phyloP scores from a whole-genome alignment of 2,888 invertebrate species.

The Drosophila vallismaia region DNA sequence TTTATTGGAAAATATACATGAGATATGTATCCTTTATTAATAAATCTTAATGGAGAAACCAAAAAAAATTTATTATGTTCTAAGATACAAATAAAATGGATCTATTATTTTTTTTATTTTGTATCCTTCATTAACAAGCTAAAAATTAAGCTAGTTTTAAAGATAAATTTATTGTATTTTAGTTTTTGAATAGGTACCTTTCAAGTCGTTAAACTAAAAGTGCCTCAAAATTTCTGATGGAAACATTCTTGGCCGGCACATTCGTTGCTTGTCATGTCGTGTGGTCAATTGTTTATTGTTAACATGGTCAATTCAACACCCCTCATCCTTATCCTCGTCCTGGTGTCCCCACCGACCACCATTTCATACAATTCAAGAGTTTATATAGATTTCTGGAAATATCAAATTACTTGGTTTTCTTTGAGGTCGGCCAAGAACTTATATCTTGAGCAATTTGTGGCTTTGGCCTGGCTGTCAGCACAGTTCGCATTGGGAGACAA shows the following conservation, averaged over 20 bases:
- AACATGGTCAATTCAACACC: constrained; percentile 51
- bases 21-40: no score
- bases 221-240: constrained; percentile 26
- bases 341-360: not conserved
- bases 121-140: no score
- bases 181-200: not conserved
- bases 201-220: not conserved
- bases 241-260: constrained; percentile 43
- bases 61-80: no score
- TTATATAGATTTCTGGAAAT: constrained; percentile 23
- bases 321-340: not conserved
- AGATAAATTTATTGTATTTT: no score
- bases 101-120: no score
- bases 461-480: constrained; percentile 48
- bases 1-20: no score
- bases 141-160: no score
- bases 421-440: constrained; percentile 18
- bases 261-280: constrained; percentile 63
- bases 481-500: constrained; percentile 32
- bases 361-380: not conserved
- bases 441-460: constrained; percentile 45
- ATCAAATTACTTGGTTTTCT: constrained; percentile 47
- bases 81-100: no score
- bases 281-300: constrained; percentile 75
- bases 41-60: no score